Conservation (phyloP, 2,888 invertebrate species). For the Mylabris sibirica region DNA sequence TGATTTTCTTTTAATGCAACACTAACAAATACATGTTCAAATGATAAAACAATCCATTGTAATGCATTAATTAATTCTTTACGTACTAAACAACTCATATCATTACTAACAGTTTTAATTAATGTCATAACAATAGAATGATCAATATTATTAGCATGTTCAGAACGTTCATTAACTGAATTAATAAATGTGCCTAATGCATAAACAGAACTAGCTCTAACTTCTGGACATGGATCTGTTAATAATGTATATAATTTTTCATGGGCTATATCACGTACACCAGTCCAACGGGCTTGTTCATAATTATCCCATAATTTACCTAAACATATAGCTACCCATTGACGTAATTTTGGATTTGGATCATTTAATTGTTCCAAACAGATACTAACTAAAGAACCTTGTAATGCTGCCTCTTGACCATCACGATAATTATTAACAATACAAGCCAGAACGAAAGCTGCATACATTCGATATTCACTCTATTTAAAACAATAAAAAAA, state of each 20-base stretch:
- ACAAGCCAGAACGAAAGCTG: conserved; percentile 93
- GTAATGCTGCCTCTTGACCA: conserved; percentile 90
- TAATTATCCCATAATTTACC: conserved; percentile 90
- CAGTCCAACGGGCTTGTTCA: conserved; percentile 92
- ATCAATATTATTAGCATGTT: conserved; percentile 94
- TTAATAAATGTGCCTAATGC: conserved; percentile 94
- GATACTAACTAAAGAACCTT: conserved; percentile 88
- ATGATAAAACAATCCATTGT: conserved; percentile 85
- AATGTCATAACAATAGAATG: conserved; percentile 90
- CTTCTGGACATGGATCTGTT: conserved; percentile 86
- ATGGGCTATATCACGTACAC: conserved; percentile 94
- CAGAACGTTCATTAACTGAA: conserved; percentile 81
- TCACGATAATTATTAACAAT: conserved; percentile 89
- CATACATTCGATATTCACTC: conserved; percentile 88
- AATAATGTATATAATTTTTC: conserved; percentile 88
- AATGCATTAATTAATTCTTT: conserved; percentile 86
- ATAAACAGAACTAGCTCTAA: conserved; percentile 91
- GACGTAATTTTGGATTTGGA: conserved; percentile 71
- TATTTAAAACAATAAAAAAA: conserved; percentile 52
- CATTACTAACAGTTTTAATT: conserved; percentile 74
- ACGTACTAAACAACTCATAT: conserved; percentile 90
- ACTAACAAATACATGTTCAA: conserved; percentile 87
- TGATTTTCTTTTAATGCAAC: conserved; percentile 71
- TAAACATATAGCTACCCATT: conserved; percentile 93
- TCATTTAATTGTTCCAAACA: conserved; percentile 90